Evolutionary conservation across 1,140 invertebrate species (phyloP).

Genomic region (Drosophila rhopaloa): DNA sequence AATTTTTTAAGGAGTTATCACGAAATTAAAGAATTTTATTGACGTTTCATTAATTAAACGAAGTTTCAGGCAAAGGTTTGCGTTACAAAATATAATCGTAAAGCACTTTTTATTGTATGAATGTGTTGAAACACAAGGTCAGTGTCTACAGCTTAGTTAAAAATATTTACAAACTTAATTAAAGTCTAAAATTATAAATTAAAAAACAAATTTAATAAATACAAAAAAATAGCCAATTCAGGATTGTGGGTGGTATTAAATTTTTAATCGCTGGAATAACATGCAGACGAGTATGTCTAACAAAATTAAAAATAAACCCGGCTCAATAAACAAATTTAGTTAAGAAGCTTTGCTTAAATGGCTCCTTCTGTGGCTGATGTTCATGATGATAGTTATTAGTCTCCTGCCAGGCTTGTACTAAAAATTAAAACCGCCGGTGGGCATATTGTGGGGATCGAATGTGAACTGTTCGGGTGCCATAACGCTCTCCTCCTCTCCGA

Average conservation of each 20-base stretch:
- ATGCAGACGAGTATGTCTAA: too few relatives aligned
- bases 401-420: conserved; percentile 82
- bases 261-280: too few relatives aligned
- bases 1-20: too few relatives aligned
- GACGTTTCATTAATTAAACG: conserved; percentile 38
- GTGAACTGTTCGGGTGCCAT: conserved; percentile 93
- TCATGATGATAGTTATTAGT: neutral
- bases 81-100: conserved; percentile 57
- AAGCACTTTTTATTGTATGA: conserved; percentile 31
- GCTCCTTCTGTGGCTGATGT: too few relatives aligned
- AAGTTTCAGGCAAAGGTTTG: conserved; percentile 21
- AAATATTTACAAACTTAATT: too few relatives aligned
- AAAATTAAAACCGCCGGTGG: conserved; percentile 92
- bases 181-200: too few relatives aligned
- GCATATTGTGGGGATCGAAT: conserved; percentile 89
- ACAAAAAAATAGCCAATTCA: too few relatives aligned
- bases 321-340: conserved; percentile 24
- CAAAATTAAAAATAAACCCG: neutral
- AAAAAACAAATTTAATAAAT: too few relatives aligned
- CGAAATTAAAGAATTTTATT: conserved; percentile 23
- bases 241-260: too few relatives aligned
- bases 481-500: conserved; percentile 94
- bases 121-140: conserved; percentile 70
- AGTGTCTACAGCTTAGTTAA: conserved; percentile 1
- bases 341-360: too few relatives aligned